phyloP scores from a whole-genome alignment of 2,888 invertebrate species.

The Amorpha juglandis region DNA sequence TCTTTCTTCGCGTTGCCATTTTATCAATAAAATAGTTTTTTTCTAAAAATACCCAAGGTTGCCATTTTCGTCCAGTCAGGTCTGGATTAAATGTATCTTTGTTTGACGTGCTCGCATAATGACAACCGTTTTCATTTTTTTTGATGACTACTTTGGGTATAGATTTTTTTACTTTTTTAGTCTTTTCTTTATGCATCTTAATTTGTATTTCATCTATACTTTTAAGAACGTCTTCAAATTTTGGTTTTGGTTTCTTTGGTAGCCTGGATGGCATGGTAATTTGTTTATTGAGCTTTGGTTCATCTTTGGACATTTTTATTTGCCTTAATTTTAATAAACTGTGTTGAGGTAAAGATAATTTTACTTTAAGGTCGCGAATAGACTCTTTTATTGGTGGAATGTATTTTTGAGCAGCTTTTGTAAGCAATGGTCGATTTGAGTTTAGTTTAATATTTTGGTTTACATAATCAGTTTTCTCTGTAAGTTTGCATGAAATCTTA shows the following conservation, averaged over 20 bases:
- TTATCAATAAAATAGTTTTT: constrained; percentile 75
- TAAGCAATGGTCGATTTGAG: constrained; percentile 65
- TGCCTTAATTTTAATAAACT: constrained; percentile 73
- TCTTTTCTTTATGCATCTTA: constrained; percentile 71
- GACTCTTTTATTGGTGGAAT: constrained; percentile 76
- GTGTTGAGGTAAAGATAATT: constrained; percentile 73
- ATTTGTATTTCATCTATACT: constrained; percentile 79
- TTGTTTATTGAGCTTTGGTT: constrained; percentile 59
- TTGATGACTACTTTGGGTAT: constrained; percentile 81
- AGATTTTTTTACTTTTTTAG: constrained; percentile 63
- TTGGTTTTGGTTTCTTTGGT: constrained; percentile 74
- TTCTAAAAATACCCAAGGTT: constrained; percentile 80
- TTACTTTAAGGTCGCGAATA: constrained; percentile 71
- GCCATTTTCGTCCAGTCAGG: constrained; percentile 80
- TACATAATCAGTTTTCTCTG: constrained; percentile 64
- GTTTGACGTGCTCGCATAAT: constrained; percentile 72
- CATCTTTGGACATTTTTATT: constrained; percentile 69
- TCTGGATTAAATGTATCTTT: constrained; percentile 70
- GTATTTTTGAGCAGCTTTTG: constrained; percentile 81
- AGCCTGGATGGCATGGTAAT: constrained; percentile 47
- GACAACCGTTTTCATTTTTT: constrained; percentile 75
- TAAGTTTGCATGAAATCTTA: constrained; percentile 65
- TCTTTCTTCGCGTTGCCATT: constrained; percentile 73
- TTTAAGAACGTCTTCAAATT: constrained; percentile 81
- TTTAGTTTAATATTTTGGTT: constrained; percentile 51